Conservation (phyloP, 92 coral and sea anemone genomes). For the Virgularia gustaviana region DNA sequence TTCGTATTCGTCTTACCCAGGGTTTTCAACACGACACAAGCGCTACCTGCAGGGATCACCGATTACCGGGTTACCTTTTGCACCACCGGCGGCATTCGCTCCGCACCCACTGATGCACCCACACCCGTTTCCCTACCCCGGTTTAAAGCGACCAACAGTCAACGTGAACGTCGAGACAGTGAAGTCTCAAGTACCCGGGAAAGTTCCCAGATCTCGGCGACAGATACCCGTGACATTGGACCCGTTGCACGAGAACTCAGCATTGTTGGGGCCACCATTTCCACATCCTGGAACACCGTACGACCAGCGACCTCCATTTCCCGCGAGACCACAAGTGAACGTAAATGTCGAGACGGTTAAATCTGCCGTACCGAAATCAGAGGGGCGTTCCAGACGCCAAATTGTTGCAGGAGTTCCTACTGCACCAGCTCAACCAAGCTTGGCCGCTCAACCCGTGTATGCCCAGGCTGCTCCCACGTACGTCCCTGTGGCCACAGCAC, state of each 20-base stretch:
- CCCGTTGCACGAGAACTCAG: neutral
- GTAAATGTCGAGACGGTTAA: slow-evolving; percentile 78
- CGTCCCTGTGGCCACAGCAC: slow-evolving; percentile 1
- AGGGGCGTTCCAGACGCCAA: slow-evolving; percentile 17
- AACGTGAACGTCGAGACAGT: slow-evolving; percentile 86
- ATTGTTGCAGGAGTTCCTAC: slow-evolving; percentile 10
- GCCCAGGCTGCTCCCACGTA: slow-evolving; percentile 36
- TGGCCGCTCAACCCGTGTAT: neutral
- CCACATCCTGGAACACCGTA: slow-evolving; percentile 14
- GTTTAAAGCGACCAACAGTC: slow-evolving; percentile 62
- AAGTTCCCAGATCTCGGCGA: slow-evolving; percentile 4
- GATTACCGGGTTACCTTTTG: too few species aligned
- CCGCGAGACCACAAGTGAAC: slow-evolving; percentile 53
- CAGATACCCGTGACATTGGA: neutral
- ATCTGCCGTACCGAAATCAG: slow-evolving; percentile 33
- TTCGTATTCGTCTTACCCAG: slow-evolving; percentile 28
- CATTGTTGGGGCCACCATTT: neutral
- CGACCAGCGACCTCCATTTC: neutral
- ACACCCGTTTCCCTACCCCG: slow-evolving; percentile 41
- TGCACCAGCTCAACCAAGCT: neutral
- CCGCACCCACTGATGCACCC: slow-evolving; percentile 21
- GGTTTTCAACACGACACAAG: neutral
- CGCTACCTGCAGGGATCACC: slow-evolving; percentile 1
- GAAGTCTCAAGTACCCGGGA: slow-evolving; percentile 64
- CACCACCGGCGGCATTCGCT: neutral